Percentiles rank a stretch among this genome's conserved stretches.
Evolutionary conservation across 53 echinoderm and acorn worm species (phyloP).

Genomic region (Temnopleurus reevesii): DNA sequence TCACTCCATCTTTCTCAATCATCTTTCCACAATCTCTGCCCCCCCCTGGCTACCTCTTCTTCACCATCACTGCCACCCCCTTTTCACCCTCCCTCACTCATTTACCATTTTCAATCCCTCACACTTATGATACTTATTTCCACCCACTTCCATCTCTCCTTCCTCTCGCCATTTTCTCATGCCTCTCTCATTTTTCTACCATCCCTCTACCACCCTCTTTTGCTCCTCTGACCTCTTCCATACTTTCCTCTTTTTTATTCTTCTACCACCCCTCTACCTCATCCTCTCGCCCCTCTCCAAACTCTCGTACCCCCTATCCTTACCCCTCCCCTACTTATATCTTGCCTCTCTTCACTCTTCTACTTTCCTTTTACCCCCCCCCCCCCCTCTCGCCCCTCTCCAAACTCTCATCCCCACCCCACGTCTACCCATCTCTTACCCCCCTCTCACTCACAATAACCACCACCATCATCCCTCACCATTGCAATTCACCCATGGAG

Average conservation of each 20-base stretch:
- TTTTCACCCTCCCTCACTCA: too few species aligned
- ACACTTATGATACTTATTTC: too few species aligned
- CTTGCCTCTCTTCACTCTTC: slow-evolving; percentile 15
- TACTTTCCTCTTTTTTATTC: slow-evolving; percentile 11
- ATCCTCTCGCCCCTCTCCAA: slow-evolving; percentile 23
- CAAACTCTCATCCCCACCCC: neutral
- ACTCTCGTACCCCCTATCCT: neutral
- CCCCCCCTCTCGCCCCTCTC: neutral
- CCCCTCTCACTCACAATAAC: neutral
- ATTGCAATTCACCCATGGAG: slow-evolving; percentile 38
- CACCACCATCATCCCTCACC: neutral
- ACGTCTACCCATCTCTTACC: neutral
- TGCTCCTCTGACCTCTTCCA: too few species aligned
- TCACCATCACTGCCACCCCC: too few species aligned
- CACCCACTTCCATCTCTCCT: too few species aligned
- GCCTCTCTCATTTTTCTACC: too few species aligned
- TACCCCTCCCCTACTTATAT: neutral
- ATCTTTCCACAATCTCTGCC: too few species aligned
- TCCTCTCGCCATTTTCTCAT: too few species aligned
- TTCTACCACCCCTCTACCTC: neutral
- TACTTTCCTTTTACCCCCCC: neutral
- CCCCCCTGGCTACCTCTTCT: too few species aligned
- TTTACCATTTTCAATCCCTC: too few species aligned
- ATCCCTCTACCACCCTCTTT: too few species aligned
- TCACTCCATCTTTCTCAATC: too few species aligned